Conservation (phyloP, 1,140 invertebrate species). For the Drosophila funebris region DNA sequence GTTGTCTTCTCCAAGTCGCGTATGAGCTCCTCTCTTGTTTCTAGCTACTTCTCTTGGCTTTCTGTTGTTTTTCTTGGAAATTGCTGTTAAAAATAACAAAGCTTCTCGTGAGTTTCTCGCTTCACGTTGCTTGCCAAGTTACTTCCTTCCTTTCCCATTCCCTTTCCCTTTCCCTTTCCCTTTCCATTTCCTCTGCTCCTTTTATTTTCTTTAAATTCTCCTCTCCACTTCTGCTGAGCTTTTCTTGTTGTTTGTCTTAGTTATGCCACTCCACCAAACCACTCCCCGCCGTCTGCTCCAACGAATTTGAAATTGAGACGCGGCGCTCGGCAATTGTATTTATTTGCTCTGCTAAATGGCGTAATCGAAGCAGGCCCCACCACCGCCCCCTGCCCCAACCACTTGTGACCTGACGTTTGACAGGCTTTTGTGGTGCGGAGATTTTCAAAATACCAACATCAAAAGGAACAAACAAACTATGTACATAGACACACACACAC, state of each 20-base stretch:
- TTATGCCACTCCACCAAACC: slow-evolving; percentile 38
- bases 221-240: slow-evolving; percentile 16
- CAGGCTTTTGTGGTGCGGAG: slow-evolving; percentile 46
- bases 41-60: slow-evolving; percentile 31
- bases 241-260: slow-evolving; percentile 63
- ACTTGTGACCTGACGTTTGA: slow-evolving; percentile 16
- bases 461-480: slow-evolving; percentile 43
- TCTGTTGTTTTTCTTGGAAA: slow-evolving; percentile 77
- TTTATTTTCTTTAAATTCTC: slow-evolving; percentile 4
- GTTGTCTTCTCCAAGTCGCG: no score
- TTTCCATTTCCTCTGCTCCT: slow-evolving; percentile 13
- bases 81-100: slow-evolving; percentile 81
- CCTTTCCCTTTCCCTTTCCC: neutral
- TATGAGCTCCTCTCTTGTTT: slow-evolving; percentile 6
- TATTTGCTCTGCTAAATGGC: slow-evolving; percentile 77
- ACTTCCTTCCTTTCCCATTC: slow-evolving; percentile 53
- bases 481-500: neutral
- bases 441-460: slow-evolving; percentile 43
- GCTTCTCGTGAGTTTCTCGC: slow-evolving; percentile 62
- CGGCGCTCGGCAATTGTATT: slow-evolving; percentile 68
- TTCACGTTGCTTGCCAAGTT: slow-evolving; percentile 56
- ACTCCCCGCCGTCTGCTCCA: neutral
- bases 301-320: slow-evolving; percentile 73
- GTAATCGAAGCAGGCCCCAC: slow-evolving; percentile 60
- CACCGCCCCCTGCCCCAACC: neutral